These are phyloP conservation scores for Cosmia trapezina DNA, from an alignment of 2,888 invertebrate genomes.

Conservation along the genomic window DNA sequence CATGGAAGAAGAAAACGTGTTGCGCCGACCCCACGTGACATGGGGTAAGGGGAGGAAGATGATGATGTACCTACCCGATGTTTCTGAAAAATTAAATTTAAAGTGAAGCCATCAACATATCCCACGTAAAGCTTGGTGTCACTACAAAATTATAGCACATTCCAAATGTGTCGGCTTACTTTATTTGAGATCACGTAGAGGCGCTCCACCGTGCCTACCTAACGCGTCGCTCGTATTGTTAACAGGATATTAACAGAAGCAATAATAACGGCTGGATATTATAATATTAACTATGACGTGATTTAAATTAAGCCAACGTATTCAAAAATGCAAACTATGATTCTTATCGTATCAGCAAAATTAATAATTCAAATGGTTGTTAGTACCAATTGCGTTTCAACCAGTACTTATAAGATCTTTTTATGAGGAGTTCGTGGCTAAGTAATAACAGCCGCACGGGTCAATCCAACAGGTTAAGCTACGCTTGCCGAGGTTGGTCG, in stretches of 20 bases:
- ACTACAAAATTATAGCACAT: slow-evolving; percentile 73
- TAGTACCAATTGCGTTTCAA: neutral
- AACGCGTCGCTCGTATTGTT: slow-evolving; percentile 46
- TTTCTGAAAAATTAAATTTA: neutral
- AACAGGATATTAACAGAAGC: slow-evolving; percentile 50
- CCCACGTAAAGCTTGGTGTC: slow-evolving; percentile 60
- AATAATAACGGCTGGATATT: slow-evolving; percentile 32
- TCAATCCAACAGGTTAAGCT: no score
- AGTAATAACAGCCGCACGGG: no score
- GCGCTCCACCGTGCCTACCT: slow-evolving; percentile 66
- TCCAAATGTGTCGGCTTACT: slow-evolving; percentile 77
- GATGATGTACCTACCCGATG: neutral
- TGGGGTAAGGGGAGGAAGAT: no score
- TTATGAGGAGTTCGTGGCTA: no score
- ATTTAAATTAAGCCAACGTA: slow-evolving; percentile 32
- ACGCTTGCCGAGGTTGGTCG: no score
- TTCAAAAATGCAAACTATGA: neutral
- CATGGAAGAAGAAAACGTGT: no score
- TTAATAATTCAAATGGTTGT: neutral
- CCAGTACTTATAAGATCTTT: neutral
- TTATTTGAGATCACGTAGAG: slow-evolving; percentile 84
- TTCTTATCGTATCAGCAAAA: neutral
- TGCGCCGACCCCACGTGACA: no score
- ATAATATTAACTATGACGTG: slow-evolving; percentile 31
- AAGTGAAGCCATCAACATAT: neutral